These are phyloP conservation scores for Caenorhabditis sp. DNA, from an alignment of 2,888 invertebrate genomes.

Conservation along the genomic window DNA sequence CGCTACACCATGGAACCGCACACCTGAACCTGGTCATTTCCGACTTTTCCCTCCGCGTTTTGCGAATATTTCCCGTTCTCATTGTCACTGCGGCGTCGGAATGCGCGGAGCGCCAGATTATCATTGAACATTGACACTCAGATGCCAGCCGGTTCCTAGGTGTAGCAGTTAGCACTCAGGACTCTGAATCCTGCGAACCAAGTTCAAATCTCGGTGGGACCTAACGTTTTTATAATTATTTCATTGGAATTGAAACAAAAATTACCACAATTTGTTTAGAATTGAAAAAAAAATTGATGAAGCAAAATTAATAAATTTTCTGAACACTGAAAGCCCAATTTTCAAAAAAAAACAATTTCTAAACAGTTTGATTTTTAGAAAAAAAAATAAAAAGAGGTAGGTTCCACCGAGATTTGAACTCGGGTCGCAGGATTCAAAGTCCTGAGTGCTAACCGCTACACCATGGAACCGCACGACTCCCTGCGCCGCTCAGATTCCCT, in stretches of 20 bases:
- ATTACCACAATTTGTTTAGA: too few species aligned
- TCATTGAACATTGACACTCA: conserved; percentile 4
- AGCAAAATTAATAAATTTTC: too few species aligned
- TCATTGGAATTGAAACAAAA: too few species aligned
- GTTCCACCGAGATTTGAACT: conserved; percentile 78
- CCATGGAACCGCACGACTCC: conserved; percentile 68
- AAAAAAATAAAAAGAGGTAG: conserved; percentile 51
- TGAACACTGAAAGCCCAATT: too few species aligned
- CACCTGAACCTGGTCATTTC: background rate
- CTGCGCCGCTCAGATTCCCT: too few species aligned
- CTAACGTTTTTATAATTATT: conserved; percentile 41
- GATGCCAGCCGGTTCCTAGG: conserved; percentile 64
- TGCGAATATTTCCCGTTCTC: background rate
- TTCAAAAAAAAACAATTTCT: too few species aligned
- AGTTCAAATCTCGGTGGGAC: conserved; percentile 77
- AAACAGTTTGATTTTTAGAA: too few species aligned
- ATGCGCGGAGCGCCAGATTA: background rate
- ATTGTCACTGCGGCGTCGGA: background rate
- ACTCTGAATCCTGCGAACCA: conserved; percentile 76
- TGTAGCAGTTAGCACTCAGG: conserved; percentile 77
- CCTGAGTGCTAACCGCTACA: conserved; percentile 78
- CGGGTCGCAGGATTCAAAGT: conserved; percentile 77
- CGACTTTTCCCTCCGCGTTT: background rate
- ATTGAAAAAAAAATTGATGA: too few species aligned
- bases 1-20: conserved; percentile 73